These are phyloP conservation scores for Martes flavigula DNA, from an alignment of 2,797 vertebrate genomes.

Conservation along the genomic window DNA sequence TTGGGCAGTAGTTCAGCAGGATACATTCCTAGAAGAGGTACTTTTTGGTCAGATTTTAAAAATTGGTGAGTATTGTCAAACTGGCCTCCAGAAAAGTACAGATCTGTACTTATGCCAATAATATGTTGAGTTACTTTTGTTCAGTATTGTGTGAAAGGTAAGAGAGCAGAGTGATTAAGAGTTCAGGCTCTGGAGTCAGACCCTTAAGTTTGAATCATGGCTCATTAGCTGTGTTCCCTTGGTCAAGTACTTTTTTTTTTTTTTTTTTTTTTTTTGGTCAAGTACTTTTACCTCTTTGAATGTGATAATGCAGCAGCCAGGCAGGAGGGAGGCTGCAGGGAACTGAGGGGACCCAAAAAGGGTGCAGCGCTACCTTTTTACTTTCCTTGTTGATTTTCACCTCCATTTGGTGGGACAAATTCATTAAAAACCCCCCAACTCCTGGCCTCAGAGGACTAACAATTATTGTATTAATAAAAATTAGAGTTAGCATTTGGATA, in stretches of 20 bases:
- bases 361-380: not conserved
- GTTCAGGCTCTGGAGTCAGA: not conserved
- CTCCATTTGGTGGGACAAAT: not conserved
- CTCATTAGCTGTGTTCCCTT: not conserved
- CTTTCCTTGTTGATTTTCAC: not conserved
- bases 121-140: not conserved
- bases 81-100: not conserved
- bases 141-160: not conserved
- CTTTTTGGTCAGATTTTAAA: not conserved
- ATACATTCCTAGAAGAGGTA: not conserved
- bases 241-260: not conserved
- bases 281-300: not conserved
- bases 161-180: not conserved
- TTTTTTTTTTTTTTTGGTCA: not conserved
- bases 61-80: not conserved
- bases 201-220: not conserved
- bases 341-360: not conserved
- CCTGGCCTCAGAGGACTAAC: not conserved
- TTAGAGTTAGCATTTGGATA: not conserved
- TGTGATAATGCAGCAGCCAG: not conserved
- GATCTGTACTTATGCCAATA: not conserved
- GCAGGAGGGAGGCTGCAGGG: not conserved
- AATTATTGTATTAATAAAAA: not conserved
- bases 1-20: not conserved
- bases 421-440: not conserved